These are phyloP conservation scores for Volucella bombylans DNA, from an alignment of 2,888 invertebrate species.

Conservation along the genomic window DNA sequence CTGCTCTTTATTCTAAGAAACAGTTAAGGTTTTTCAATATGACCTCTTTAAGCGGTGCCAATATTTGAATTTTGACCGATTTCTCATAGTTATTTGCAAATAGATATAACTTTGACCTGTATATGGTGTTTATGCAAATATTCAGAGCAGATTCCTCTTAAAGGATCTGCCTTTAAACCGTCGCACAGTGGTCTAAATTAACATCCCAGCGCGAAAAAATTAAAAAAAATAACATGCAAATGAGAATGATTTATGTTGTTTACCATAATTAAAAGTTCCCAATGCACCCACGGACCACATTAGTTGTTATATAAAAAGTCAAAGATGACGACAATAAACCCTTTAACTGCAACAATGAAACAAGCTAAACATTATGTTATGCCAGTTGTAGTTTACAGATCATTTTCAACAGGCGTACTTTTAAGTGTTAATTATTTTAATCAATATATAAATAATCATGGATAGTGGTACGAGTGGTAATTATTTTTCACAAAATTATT, in stretches of 20 bases:
- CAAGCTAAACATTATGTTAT: neutral
- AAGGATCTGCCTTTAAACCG: too few species aligned
- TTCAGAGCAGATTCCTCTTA: too few species aligned
- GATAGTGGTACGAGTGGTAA: slow-evolving; percentile 1
- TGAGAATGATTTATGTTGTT: neutral
- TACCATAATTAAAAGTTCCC: neutral
- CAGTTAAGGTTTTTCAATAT: too few species aligned
- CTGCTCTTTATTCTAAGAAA: too few species aligned
- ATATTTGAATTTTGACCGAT: too few species aligned
- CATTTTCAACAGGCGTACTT: neutral
- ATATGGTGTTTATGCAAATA: too few species aligned
- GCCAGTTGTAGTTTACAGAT: neutral
- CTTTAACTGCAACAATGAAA: slow-evolving; percentile 6
- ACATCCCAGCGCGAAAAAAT: neutral
- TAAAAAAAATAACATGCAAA: slow-evolving; percentile 1
- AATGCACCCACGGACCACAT: neutral
- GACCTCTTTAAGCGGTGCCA: too few species aligned
- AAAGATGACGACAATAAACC: neutral
- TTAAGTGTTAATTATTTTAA: neutral
- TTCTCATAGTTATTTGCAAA: too few species aligned
- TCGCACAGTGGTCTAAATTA: neutral
- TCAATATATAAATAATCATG: neutral
- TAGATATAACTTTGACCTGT: too few species aligned
- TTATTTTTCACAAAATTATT: neutral
- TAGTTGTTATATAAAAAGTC: neutral